These are phyloP conservation scores for Ametastegia equiseti DNA, from an alignment of 2,888 invertebrate species.

Conservation along the genomic window DNA sequence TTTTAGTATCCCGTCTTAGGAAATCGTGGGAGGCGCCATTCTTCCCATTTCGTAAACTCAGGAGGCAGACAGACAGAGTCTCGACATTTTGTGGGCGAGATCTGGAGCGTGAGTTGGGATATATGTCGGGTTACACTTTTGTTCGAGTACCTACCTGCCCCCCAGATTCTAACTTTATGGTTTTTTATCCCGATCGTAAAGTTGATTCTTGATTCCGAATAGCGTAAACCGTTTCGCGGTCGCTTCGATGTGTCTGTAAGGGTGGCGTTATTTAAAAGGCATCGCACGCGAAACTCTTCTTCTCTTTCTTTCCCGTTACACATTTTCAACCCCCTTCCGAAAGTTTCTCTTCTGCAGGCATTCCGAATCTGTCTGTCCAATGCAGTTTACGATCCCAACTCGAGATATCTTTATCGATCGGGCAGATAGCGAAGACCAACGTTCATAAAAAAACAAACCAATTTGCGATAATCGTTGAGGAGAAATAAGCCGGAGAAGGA, in stretches of 20 bases:
- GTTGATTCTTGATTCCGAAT: constrained; percentile 56
- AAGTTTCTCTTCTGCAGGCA: background rate
- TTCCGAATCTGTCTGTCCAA: constrained; percentile 42
- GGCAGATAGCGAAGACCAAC: constrained; percentile 27
- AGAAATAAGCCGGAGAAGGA: background rate
- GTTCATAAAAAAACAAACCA: constrained; percentile 34
- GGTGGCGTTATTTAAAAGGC: constrained; percentile 39
- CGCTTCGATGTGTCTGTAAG: constrained; percentile 16
- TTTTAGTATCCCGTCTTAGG: constrained; percentile 58
- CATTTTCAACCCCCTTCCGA: constrained; percentile 10
- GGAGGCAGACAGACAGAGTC: constrained; percentile 56
- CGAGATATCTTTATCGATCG: constrained; percentile 48
- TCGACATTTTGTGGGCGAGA: background rate
- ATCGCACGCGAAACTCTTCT: constrained; percentile 13
- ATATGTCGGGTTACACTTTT: constrained; percentile 27
- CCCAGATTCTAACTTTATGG: constrained; percentile 43
- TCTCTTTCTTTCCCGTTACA: background rate
- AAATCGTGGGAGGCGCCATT: constrained; percentile 61
- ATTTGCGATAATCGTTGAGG: constrained; percentile 47
- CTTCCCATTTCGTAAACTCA: constrained; percentile 60
- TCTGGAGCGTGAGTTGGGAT: background rate
- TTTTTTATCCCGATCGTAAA: constrained; percentile 55
- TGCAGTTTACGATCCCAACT: constrained; percentile 46
- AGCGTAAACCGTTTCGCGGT: constrained; percentile 47
- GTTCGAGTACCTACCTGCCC: constrained; percentile 32